These are phyloP conservation scores for Protonemura montana DNA, from an alignment of 2,888 invertebrate genomes.

Conservation along the genomic window DNA sequence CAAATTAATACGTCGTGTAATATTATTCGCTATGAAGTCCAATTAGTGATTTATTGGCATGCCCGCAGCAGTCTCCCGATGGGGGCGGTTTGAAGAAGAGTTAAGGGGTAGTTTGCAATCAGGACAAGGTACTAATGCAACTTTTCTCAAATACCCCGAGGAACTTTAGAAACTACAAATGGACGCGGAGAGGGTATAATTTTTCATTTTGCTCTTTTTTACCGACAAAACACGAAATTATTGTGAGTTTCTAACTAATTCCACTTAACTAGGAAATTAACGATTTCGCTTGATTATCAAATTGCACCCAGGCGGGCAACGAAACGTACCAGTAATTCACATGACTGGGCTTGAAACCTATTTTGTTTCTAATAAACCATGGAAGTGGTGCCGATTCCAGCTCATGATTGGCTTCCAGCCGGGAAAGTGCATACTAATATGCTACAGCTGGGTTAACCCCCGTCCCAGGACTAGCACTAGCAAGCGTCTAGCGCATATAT, in stretches of 20 bases:
- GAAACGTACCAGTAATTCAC: background rate
- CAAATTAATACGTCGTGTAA: background rate
- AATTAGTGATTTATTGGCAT: constrained; percentile 30
- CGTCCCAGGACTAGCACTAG: background rate
- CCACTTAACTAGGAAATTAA: background rate
- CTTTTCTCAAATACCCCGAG: constrained; percentile 29
- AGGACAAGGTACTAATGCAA: constrained; percentile 24
- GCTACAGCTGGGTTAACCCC: background rate
- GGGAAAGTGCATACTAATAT: background rate
- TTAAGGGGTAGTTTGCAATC: constrained; percentile 22
- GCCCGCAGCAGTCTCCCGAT: constrained; percentile 13
- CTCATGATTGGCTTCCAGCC: background rate
- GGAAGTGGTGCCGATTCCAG: background rate
- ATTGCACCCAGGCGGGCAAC: background rate
- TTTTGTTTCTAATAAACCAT: background rate
- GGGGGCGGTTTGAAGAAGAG: background rate
- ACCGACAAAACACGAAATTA: background rate
- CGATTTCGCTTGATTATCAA: background rate
- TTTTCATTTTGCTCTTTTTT: background rate
- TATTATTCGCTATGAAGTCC: background rate
- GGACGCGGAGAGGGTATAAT: background rate
- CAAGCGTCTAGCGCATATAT: background rate
- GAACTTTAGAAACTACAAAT: constrained; percentile 37
- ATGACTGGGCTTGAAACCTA: background rate
- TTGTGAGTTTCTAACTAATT: background rate